These are phyloP conservation scores for Coranthus polyacanthus DNA, from an alignment of 2,797 vertebrate genomes.

Conservation along the genomic window DNA sequence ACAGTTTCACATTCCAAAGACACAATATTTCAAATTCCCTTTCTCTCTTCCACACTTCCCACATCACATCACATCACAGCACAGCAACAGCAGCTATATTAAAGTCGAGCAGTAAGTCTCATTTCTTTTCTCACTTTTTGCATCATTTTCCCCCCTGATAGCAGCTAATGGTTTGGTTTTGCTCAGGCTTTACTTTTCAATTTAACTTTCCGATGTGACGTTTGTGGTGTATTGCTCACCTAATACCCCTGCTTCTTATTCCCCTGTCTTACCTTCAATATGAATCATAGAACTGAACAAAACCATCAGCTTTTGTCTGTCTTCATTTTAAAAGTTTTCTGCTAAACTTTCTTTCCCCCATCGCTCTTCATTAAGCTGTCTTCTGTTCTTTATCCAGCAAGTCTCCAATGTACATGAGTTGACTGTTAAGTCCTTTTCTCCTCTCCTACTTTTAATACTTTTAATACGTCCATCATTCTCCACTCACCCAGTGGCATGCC, in stretches of 20 bases:
- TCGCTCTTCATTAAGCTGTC: slow-evolving; percentile 5
- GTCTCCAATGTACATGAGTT: slow-evolving; percentile 5
- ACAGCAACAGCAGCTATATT: slow-evolving; percentile 34
- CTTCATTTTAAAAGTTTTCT: slow-evolving; percentile 34
- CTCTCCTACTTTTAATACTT: not conserved
- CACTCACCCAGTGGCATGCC: slow-evolving; percentile 97
- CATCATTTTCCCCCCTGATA: slow-evolving; percentile 54
- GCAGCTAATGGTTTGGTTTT: slow-evolving; percentile 53
- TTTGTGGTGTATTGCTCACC: slow-evolving; percentile 53
- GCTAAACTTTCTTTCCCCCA: slow-evolving; percentile 8
- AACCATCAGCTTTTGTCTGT: slow-evolving; percentile 32
- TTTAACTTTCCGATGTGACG: slow-evolving; percentile 44
- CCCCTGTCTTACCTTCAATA: slow-evolving; percentile 21
- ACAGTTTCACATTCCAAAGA: slow-evolving; percentile 32
- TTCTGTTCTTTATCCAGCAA: slow-evolving; percentile 21
- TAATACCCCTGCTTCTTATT: slow-evolving; percentile 47
- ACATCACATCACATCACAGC: slow-evolving; percentile 42
- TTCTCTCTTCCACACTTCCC: slow-evolving; percentile 34
- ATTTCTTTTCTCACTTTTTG: slow-evolving; percentile 57
- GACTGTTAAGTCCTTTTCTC: not conserved
- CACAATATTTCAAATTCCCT: slow-evolving; percentile 51
- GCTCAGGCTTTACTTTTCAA: slow-evolving; percentile 59
- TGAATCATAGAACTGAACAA: slow-evolving; percentile 49
- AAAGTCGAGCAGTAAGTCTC: slow-evolving; percentile 35
- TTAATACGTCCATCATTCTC: not conserved